Base-by-base conservation (phyloP, 2,113 vertebrate genomes). In the Pithys albifrons region DNA sequence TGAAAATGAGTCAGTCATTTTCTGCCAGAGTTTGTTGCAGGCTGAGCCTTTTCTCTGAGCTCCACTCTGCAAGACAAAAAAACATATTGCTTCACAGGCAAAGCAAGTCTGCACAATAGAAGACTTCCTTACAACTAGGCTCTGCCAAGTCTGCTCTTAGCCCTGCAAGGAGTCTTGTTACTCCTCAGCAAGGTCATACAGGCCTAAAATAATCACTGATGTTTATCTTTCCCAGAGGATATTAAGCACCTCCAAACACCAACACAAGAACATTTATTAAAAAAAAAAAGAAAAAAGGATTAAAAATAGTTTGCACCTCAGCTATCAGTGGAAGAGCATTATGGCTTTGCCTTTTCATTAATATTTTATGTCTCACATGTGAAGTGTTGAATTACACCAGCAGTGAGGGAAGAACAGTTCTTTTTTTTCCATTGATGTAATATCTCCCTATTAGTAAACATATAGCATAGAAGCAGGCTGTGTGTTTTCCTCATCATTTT, bases 41-140 rank as follows among this genome's bases (percentile, higher is more conserved):
- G 39, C 74, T 73, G 49, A 62, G 85, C 92, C 79, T 74, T 91
- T 93, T 95, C 72, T 86, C 93, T 87, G 84, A 48, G 91, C 95
- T 96, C 81, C 24, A 3, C 54, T 57, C 61, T 86, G 70, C 95
- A 77, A 91, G 87, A 82, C 81, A 87, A 71, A 91, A 86, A 88
- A 92, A n/a, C 70, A 88, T 85, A 85, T 79, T 95, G 82, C 94
- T 93, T 95, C 95, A 94, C 82, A 91, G 74, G 64, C 87, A 82
- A 94, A 95, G 90, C 93, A 96, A 95, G 95, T 85, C 96, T 93
- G 97, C 96, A 97, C 97, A 93, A 91, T 89, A 75, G 79, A 96
- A 95, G 95, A 94, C 70, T 85, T 95, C 95, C 79, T 97, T 92
- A 87, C 58, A 74, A 92, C 77, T 46, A 33, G 49, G 17, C 58